Conservation (phyloP, 2,113 vertebrate species). For the Columba livia region DNA sequence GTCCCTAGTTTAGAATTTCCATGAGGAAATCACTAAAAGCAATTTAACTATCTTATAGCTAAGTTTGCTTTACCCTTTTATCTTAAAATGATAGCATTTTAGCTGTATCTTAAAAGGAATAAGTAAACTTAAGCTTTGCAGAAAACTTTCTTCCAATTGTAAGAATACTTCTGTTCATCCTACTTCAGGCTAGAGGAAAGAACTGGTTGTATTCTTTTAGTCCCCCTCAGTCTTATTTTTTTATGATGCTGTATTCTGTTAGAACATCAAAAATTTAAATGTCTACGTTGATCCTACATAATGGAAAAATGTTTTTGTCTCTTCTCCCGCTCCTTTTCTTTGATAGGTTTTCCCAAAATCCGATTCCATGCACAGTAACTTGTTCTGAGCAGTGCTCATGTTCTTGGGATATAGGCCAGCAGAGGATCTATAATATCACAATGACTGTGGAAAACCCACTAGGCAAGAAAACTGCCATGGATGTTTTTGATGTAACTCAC, state of each 20-base stretch:
- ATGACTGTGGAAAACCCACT: slow-evolving; percentile 67
- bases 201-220: background rate
- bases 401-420: slow-evolving; percentile 49
- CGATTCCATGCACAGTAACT: background rate
- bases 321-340: background rate
- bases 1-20: background rate
- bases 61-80: too few species aligned
- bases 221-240: background rate
- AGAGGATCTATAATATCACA: slow-evolving; percentile 67
- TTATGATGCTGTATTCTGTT: background rate
- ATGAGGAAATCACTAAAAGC: background rate
- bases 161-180: background rate
- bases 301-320: background rate
- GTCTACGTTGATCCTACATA: background rate
- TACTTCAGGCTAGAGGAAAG: background rate
- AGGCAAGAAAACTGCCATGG: slow-evolving; percentile 44
- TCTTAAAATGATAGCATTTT: background rate
- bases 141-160: background rate
- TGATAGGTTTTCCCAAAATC: slow-evolving; percentile 61
- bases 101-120: background rate
- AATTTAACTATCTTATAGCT: background rate
- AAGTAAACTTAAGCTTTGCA: background rate
- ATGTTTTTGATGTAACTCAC: slow-evolving; percentile 59
- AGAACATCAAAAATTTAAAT: background rate
- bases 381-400: slow-evolving; percentile 4